phyloP scores from a whole-genome alignment of 2,888 invertebrate species.

The Antitype chi region DNA sequence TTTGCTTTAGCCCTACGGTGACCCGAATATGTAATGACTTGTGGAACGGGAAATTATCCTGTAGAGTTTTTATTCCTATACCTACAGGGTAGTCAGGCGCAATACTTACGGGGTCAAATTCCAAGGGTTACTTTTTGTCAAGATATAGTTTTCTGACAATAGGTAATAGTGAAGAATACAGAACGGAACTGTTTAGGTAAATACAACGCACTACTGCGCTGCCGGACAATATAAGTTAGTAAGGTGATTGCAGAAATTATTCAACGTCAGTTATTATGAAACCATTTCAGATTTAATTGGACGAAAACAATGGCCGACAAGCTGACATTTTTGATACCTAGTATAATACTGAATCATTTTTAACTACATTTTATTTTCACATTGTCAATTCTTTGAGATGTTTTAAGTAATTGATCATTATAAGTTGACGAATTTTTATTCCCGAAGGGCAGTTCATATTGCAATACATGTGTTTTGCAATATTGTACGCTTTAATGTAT shows the following conservation, averaged over 20 bases:
- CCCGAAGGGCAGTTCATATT: background rate
- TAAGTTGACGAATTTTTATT: background rate
- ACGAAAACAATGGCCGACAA: constrained; percentile 8
- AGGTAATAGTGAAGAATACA: background rate
- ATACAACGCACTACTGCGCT: too few relatives aligned
- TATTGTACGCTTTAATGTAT: too few relatives aligned
- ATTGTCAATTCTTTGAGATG: background rate
- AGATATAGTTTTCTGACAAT: background rate
- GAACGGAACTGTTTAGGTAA: background rate
- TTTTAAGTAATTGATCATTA: background rate
- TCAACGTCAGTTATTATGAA: constrained; percentile 29
- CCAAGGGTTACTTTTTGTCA: background rate
- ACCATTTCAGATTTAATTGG: constrained; percentile 28
- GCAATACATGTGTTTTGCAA: too few relatives aligned
- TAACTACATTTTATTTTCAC: background rate
- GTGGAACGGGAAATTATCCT: constrained; percentile 55
- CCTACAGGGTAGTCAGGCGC: too few relatives aligned
- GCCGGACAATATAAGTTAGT: background rate
- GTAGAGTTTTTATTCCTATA: constrained; percentile 25
- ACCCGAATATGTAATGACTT: constrained; percentile 70
- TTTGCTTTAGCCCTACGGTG: constrained; percentile 50
- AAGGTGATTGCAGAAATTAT: constrained; percentile 33
- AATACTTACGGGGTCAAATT: too few relatives aligned
- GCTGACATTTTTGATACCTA: constrained; percentile 9
- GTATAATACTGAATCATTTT: background rate